Evolutionary conservation across 2,113 vertebrate species (phyloP).

Genomic region (rabbit (Oryctolagus cuniculus)): DNA sequence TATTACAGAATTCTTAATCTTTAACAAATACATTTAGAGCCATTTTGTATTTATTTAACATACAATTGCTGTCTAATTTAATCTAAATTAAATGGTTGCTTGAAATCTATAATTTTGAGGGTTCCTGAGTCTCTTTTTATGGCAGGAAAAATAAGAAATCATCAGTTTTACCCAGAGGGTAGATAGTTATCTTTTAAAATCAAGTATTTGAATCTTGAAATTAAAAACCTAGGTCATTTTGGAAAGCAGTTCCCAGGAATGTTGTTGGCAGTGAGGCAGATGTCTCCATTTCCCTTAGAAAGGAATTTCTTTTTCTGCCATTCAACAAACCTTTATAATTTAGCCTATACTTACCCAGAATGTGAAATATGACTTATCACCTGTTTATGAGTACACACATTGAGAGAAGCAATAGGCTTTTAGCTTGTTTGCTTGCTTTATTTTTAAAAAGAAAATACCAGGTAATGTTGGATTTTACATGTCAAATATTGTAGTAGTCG

Average conservation of each 20-base stretch:
- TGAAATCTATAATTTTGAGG: constrained; percentile 84
- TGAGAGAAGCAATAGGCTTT: constrained; percentile 74
- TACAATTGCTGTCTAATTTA: constrained; percentile 89
- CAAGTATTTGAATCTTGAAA: constrained; percentile 83
- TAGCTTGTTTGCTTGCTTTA: background rate
- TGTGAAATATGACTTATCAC: constrained; percentile 80
- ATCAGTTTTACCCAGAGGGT: constrained; percentile 82
- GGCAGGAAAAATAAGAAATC: constrained; percentile 79
- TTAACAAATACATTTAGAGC: constrained; percentile 84
- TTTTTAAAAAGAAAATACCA: constrained; percentile 84
- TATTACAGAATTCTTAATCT: constrained; percentile 86
- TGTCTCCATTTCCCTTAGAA: constrained; percentile 73
- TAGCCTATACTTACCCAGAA: constrained; percentile 53
- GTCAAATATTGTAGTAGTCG: background rate
- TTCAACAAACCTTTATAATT: constrained; percentile 74
- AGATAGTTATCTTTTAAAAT: constrained; percentile 85
- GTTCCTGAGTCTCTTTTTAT: constrained; percentile 81
- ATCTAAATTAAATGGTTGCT: constrained; percentile 88
- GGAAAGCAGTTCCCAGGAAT: constrained; percentile 81
- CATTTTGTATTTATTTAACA: constrained; percentile 87
- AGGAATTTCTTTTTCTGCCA: constrained; percentile 75
- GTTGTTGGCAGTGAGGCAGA: constrained; percentile 76
- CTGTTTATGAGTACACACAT: constrained; percentile 81
- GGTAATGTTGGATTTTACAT: constrained; percentile 80
- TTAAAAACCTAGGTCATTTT: constrained; percentile 81